Percentiles rank a stretch among this genome's conserved stretches.
Evolutionary conservation across 2,113 vertebrate genomes (phyloP).

Genomic region (Malaclemys terrapin): DNA sequence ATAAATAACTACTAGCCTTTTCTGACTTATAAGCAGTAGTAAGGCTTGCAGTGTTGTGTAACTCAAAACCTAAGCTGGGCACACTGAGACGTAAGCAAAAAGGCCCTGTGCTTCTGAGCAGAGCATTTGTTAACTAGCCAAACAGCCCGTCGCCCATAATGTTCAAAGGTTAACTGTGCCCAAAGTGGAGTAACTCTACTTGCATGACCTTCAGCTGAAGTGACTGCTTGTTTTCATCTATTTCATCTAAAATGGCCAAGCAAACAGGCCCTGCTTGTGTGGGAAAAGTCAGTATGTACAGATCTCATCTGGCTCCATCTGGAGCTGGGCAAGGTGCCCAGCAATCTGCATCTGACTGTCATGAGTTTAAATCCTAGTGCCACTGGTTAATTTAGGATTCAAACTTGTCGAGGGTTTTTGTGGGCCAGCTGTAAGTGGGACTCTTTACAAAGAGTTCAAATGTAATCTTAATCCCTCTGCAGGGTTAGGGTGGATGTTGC

Average conservation of each 20-base stretch:
- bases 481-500: neutral
- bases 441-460: neutral
- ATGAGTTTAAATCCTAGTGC: neutral
- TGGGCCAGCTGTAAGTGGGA: neutral
- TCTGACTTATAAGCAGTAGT: constrained; percentile 47
- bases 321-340: neutral
- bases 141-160: neutral
- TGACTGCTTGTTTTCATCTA: rapidly evolving
- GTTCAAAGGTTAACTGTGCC: neutral
- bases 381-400: neutral
- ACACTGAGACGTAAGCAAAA: neutral
- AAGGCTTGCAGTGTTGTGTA: constrained; percentile 14
- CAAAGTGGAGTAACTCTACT: neutral
- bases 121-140: constrained; percentile 1
- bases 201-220: neutral
- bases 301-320: neutral
- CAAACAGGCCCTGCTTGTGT: neutral
- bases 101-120: constrained; percentile 2
- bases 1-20: constrained; percentile 55
- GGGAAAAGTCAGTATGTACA: neutral
- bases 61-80: neutral
- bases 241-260: neutral
- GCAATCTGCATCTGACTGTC: neutral
- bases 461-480: neutral
- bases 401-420: neutral